These are phyloP conservation scores for Acronicta aceris DNA, from an alignment of 2,888 invertebrate species.

Conservation along the genomic window DNA sequence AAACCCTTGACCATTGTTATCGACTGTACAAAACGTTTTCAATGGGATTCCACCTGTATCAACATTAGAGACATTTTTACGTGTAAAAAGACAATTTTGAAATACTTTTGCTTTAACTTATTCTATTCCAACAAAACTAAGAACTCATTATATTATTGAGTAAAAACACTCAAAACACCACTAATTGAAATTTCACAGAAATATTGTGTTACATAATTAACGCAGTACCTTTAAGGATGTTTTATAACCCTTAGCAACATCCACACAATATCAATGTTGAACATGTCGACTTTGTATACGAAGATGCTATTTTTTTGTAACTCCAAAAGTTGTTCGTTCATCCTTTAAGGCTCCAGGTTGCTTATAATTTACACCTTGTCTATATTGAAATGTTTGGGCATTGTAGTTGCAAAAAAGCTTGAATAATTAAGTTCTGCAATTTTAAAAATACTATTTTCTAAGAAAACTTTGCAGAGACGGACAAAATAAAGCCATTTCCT, in stretches of 20 bases:
- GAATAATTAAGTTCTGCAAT: slow-evolving; percentile 31
- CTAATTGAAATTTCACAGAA: slow-evolving; percentile 56
- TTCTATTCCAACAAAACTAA: slow-evolving; percentile 29
- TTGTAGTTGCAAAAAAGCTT: slow-evolving; percentile 45
- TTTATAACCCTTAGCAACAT: not conserved
- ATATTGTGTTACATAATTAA: slow-evolving; percentile 13
- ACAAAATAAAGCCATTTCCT: slow-evolving; percentile 34
- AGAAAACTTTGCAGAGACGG: slow-evolving; percentile 20
- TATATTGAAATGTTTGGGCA: slow-evolving; percentile 50
- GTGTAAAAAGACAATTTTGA: slow-evolving; percentile 25
- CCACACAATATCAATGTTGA: too few relatives aligned
- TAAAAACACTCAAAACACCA: slow-evolving; percentile 14
- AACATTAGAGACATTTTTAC: slow-evolving; percentile 23
- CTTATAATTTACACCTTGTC: not conserved
- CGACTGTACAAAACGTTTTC: slow-evolving; percentile 39
- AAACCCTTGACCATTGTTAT: not conserved
- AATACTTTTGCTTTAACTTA: slow-evolving; percentile 25
- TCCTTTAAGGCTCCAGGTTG: not conserved
- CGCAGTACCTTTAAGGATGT: not conserved
- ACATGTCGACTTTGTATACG: too few relatives aligned
- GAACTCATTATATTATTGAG: slow-evolving; percentile 16
- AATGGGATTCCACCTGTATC: slow-evolving; percentile 10
- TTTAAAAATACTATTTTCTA: slow-evolving; percentile 38
- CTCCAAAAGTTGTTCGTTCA: not conserved
- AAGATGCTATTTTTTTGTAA: not conserved